Evolutionary conservation across 1,140 invertebrate genomes (phyloP), one percentile per base, ranked within the genome.

Genomic region (Drosophila persimilis): DNA sequence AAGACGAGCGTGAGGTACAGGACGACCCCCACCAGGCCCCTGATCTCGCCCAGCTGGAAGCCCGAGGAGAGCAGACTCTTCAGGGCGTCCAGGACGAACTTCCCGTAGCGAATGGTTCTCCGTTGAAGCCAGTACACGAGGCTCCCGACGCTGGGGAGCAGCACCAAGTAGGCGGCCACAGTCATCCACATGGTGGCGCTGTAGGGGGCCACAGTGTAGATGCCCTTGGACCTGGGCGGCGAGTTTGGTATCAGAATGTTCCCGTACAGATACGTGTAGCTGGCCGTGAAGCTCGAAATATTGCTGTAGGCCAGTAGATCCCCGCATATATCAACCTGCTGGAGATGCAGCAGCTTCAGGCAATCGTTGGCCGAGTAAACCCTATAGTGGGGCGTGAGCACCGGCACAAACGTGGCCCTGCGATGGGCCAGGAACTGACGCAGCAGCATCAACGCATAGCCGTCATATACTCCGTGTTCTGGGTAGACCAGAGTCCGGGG

Each of bases 211-310:
- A 50, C 29, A 17, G 73, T 67, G 29, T 76, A 76, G 35, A 44
- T 63, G 20, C 62, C 62, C 48, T 76, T 76, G 6, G 69, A 55
- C 13, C 8, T 57, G n/a, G 62, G 47, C 39, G 24, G n/a, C 0
- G 57, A 24, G 2, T 45, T 51, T 7, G 61, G 47, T 46, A 76
- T 50, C 35, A 73, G 13, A 7, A 76, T 46, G 9, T 73, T 73
- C 29, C 15, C 62, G 57, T 72, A 66, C 52, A 76, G 31, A n/a
- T 58, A 72, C 56, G 24, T 66, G 41, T 66, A 72, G 57, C 73
- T 76, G 3, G 39, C 44, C 2, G 73, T 72, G 5, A 58, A 76
- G 35, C 73, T 66, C 1, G 44, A 26, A 7, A 61, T 26, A 2
- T 31, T 26, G 50, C 2, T 45, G 45, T 52, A 50, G 22, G 63